Base-by-base conservation (phyloP, 2,888 invertebrate species). In the Pachliopta kotzebuea region DNA sequence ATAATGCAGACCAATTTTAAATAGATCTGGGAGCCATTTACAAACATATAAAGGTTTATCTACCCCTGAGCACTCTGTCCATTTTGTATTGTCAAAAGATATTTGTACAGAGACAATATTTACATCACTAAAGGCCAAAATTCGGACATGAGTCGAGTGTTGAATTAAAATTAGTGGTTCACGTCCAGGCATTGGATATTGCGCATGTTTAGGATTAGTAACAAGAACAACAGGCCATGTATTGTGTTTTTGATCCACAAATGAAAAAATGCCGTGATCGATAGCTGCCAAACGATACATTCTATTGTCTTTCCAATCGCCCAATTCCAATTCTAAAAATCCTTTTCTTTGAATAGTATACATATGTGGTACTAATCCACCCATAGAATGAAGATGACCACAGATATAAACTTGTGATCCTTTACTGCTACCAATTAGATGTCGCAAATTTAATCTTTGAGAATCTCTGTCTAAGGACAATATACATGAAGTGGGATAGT, bases 301-400 rank as follows among this genome's bases (percentile, higher is more conserved):
- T 89, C 98, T 93, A 78, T 96, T 96, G 75, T 96, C 96, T 85
- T 97, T 98, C 98, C 98, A 98, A 88, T 98, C 98, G 11, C 95
- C 97, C 62, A 98, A 87, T 86, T 98, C 98, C 65, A 98, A 90
- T 86, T 98, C 98, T 66, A 98, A 88, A 78, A 94, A 96, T 6
- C 98, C 98, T 67, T 93, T 93, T 72, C 94, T 94, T 76, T 98
- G 98, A 71, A 95, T 90, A 1, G 97, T 96, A 78, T 98, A 97
- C 98, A 98, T 98, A 70, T 94, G 92, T 9, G 95, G 95, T 1
- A 97, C 94, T 8, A 95, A 75, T 7, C 96, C 97, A 53, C 95
- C 96, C 76, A 98, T 92, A 2, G 95, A 95, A 85, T 98, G 98
- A 72, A 97, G 93, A 88, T 98, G 98, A 0, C 98, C 98, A 85